Evolutionary conservation across 2,113 vertebrate species (phyloP).

Genomic region (Gavialis gangeticus): DNA sequence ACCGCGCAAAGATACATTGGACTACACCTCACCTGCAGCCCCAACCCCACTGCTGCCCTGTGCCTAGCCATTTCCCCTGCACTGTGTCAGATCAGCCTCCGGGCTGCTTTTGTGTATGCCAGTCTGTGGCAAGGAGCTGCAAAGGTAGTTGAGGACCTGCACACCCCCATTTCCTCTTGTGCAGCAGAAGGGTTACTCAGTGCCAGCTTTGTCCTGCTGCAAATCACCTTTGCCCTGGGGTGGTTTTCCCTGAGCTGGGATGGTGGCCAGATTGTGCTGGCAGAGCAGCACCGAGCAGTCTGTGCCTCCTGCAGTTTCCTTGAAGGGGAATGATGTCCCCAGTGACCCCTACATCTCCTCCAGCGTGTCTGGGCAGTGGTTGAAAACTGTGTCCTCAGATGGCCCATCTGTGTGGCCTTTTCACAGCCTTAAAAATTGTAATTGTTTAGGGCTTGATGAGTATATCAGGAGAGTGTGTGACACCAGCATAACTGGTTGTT

Average conservation of each 20-base stretch:
- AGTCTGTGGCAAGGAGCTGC: too few species aligned
- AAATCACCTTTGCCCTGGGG: background rate
- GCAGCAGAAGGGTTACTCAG: background rate
- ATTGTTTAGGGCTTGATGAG: background rate
- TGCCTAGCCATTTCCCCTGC: rapidly evolving
- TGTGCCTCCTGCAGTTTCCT: background rate
- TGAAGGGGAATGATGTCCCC: background rate
- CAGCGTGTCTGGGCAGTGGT: background rate
- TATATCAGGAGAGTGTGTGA: background rate
- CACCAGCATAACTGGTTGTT: background rate
- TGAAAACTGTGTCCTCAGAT: rapidly evolving
- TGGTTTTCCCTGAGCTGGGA: background rate
- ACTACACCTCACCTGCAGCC: background rate
- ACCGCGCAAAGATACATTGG: rapidly evolving
- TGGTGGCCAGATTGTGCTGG: background rate
- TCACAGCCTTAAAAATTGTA: background rate
- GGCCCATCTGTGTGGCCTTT: background rate
- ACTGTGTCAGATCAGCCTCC: background rate
- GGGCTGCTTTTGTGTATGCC: too few species aligned
- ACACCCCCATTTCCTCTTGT: too few species aligned
- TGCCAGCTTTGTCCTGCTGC: background rate
- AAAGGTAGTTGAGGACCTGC: too few species aligned
- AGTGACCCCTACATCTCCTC: background rate
- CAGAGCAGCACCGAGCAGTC: background rate
- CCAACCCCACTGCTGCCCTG: rapidly evolving